Evolutionary conservation across 2,888 invertebrate species (phyloP).

Genomic region (Achlya flavicornis): DNA sequence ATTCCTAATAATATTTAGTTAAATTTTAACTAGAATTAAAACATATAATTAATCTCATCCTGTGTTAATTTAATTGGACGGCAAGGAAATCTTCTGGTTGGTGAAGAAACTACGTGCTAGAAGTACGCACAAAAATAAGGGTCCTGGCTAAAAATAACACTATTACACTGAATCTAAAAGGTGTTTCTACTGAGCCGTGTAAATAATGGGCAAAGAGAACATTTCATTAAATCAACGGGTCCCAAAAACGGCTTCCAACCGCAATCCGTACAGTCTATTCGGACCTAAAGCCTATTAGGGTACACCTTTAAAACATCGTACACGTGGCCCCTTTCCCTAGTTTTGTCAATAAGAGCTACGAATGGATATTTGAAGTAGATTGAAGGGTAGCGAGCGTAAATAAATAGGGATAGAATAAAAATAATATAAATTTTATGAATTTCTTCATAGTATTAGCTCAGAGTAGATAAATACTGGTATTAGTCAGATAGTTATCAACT

Average conservation of each 20-base stretch:
- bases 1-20: too few species aligned
- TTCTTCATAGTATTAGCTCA: background rate
- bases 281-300: constrained; percentile 15
- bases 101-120: too few species aligned
- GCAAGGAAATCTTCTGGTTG: too few species aligned
- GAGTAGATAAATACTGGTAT: too few species aligned
- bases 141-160: too few species aligned
- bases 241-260: constrained; percentile 42
- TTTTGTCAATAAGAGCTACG: constrained; percentile 34
- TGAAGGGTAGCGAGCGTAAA: background rate
- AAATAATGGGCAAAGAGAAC: constrained; percentile 31
- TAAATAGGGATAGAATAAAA: background rate
- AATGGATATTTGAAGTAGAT: constrained; percentile 20
- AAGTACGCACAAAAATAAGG: too few species aligned
- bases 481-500: too few species aligned
- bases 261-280: background rate
- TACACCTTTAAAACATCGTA: constrained; percentile 49
- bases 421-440: background rate
- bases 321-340: constrained; percentile 41
- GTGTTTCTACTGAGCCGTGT: background rate
- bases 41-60: too few species aligned
- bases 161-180: background rate
- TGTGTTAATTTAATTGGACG: too few species aligned
- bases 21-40: too few species aligned
- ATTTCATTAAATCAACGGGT: constrained; percentile 60